Conservation (phyloP, 2,797 vertebrate species). For the Lycodopsis pacificus region DNA sequence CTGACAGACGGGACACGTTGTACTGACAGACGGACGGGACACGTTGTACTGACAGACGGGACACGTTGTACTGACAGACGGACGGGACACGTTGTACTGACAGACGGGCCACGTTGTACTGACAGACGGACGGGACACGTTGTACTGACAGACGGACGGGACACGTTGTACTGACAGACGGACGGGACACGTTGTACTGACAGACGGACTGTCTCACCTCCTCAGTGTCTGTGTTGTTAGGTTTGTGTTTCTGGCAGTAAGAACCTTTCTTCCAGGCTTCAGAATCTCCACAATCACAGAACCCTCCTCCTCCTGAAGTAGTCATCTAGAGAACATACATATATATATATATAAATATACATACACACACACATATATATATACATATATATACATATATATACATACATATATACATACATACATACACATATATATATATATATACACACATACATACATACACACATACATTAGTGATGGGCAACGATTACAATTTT, state of each 20-base stretch:
- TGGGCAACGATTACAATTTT: no score
- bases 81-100: background rate
- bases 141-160: background rate
- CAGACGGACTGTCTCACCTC: constrained; percentile 82
- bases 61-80: background rate
- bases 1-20: background rate
- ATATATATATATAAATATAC: no score
- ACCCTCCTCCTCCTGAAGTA: constrained; percentile 96
- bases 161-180: constrained; percentile 3
- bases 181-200: background rate
- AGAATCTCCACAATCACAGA: constrained; percentile 97
- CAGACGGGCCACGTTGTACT: constrained; percentile 61
- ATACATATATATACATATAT: no score
- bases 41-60: no score
- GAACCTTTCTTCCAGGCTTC: constrained; percentile 98
- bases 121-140: constrained; percentile 6
- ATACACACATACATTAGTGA: no score
- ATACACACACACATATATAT: no score
- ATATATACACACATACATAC: background rate
- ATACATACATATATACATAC: background rate
- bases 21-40: background rate
- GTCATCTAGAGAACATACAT: constrained; percentile 89
- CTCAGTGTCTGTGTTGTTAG: constrained; percentile 84
- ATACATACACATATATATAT: no score
- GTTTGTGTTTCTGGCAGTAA: constrained; percentile 93